Evolutionary conservation across 2,797 vertebrate species (phyloP).

Genomic region (Myotis daubentonii): DNA sequence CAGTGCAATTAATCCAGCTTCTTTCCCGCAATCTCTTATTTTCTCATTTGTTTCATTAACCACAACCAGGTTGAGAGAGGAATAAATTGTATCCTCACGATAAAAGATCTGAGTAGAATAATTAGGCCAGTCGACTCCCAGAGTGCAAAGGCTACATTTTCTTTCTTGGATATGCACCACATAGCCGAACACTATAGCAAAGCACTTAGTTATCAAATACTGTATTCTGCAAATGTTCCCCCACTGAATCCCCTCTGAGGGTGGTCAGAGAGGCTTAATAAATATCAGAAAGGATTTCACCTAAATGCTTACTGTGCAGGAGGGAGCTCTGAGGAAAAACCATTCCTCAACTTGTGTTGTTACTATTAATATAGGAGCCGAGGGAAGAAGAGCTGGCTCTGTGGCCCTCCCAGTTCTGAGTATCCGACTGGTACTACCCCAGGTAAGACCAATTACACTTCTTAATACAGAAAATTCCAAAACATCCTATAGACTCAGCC

Average conservation of each 20-base stretch:
- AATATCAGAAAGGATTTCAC: background rate
- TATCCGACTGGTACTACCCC: conserved; percentile 12
- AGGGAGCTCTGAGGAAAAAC: background rate
- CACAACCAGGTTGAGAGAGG: conserved; percentile 7
- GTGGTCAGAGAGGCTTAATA: background rate
- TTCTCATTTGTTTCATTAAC: conserved; percentile 52
- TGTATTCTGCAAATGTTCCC: background rate
- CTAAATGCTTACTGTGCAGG: background rate
- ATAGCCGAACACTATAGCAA: conserved; percentile 25
- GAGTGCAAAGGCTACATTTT: conserved; percentile 59
- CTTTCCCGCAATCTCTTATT: background rate
- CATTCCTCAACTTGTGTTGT: conserved; percentile 2
- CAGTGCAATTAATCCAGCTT: background rate
- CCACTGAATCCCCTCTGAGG: background rate
- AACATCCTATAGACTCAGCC: conserved; percentile 53
- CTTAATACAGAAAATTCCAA: conserved; percentile 71
- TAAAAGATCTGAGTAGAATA: conserved; percentile 58
- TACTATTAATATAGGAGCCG: background rate
- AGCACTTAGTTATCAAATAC: background rate
- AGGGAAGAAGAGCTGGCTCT: background rate
- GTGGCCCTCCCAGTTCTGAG: background rate
- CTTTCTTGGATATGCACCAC: background rate
- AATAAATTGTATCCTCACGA: conserved; percentile 53
- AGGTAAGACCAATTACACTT: conserved; percentile 67
- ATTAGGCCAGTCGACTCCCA: conserved; percentile 69